phyloP scores from a whole-genome alignment of 2,888 invertebrate genomes.

The Dynastes hyllus region DNA sequence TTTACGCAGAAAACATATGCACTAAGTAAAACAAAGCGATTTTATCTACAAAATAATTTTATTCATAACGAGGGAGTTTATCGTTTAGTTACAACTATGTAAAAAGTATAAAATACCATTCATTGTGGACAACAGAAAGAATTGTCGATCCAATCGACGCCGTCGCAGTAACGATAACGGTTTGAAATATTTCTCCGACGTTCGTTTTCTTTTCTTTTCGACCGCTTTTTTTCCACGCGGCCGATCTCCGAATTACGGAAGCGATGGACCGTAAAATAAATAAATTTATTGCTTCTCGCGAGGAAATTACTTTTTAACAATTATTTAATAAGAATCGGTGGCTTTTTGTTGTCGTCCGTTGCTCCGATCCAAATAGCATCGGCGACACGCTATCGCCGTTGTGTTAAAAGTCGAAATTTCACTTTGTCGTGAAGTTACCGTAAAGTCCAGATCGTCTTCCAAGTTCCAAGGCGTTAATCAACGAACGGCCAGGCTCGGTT shows the following conservation, averaged over 20 bases:
- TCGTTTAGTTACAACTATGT: too few relatives aligned
- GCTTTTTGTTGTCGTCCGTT: conserved; percentile 29
- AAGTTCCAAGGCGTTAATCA: neutral
- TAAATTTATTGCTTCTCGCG: conserved; percentile 45
- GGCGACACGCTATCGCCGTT: neutral
- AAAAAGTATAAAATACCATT: neutral
- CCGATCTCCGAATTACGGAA: conserved; percentile 45
- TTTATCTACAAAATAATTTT: too few relatives aligned
- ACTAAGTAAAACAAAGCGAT: too few relatives aligned
- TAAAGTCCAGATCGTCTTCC: neutral
- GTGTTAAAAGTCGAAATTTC: conserved; percentile 5
- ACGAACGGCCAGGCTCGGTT: too few relatives aligned
- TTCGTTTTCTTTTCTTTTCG: conserved; percentile 1
- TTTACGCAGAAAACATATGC: too few relatives aligned
- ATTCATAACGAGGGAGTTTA: too few relatives aligned
- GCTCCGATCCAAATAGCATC: neutral
- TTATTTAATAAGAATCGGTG: conserved; percentile 47
- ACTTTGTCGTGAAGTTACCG: conserved; percentile 5
- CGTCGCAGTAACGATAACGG: conserved; percentile 41
- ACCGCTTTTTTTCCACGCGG: conserved; percentile 33
- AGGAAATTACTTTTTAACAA: conserved; percentile 47
- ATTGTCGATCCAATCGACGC: conserved; percentile 36
- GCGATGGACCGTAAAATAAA: conserved; percentile 48
- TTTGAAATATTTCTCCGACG: conserved; percentile 28
- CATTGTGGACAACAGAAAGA: conserved; percentile 5